Evolutionary conservation across 2,113 vertebrate species (phyloP).

Genomic region (Camelus dromedarius): DNA sequence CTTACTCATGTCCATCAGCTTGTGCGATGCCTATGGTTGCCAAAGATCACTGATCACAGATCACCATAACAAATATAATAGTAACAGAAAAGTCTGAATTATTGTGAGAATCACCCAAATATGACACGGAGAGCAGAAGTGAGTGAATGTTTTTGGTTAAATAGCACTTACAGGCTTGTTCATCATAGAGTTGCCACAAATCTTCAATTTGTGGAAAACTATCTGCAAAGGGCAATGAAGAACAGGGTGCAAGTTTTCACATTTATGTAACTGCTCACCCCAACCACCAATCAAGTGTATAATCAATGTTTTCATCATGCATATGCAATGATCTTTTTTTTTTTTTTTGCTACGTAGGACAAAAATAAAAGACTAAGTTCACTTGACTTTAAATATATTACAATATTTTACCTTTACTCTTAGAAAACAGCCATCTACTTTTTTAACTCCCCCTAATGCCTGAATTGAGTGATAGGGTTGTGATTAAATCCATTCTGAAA

Average conservation of each 20-base stretch:
- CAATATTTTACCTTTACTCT: neutral
- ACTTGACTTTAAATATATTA: neutral
- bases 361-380: neutral
- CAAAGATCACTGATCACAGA: neutral
- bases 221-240: neutral
- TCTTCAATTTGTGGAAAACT: neutral
- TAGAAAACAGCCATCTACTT: neutral
- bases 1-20: rapidly evolving
- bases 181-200: neutral
- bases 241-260: neutral
- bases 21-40: neutral
- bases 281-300: neutral
- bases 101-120: neutral
- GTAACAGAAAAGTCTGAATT: neutral
- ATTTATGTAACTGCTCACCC: neutral
- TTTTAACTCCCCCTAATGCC: neutral
- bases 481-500: neutral
- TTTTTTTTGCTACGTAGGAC: neutral
- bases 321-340: neutral
- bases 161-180: neutral
- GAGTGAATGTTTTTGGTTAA: neutral
- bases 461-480: neutral
- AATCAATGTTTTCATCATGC: neutral
- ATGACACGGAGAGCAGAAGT: neutral
- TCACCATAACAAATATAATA: neutral